These are phyloP conservation scores for Cassiopea andromeda DNA, from an alignment of 30 jellyfish, hydroid and myxozoan species.

Conservation along the genomic window DNA sequence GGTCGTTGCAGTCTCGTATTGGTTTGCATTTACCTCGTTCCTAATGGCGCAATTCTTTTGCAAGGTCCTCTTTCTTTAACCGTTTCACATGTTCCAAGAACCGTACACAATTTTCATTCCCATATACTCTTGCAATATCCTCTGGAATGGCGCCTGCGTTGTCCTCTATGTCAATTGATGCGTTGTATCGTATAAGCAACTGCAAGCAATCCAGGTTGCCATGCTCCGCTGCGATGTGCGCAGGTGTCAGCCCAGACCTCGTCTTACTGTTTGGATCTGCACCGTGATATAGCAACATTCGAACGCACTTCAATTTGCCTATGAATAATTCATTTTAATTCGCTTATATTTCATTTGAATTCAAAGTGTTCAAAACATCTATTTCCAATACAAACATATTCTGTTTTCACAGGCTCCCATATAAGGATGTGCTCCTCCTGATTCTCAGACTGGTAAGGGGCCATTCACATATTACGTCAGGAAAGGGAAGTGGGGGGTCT, in stretches of 20 bases:
- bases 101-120: conserved; percentile 8
- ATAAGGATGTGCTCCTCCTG: too few species aligned
- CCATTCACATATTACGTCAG: too few species aligned
- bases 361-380: neutral
- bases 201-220: conserved; percentile 49
- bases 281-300: conserved; percentile 32
- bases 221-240: conserved; percentile 67
- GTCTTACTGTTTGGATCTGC: conserved; percentile 58
- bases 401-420: too few species aligned
- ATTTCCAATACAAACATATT: neutral
- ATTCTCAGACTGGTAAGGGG: too few species aligned
- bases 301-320: conserved; percentile 51
- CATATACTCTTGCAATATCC: conserved; percentile 47
- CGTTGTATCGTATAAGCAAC: conserved; percentile 48
- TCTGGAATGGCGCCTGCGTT: conserved; percentile 47
- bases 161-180: conserved; percentile 60
- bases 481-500: too few species aligned
- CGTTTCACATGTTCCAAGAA: conserved; percentile 1
- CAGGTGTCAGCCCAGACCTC: conserved; percentile 66
- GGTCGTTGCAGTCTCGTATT: too few species aligned
- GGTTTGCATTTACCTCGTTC: neutral
- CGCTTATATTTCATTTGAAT: neutral
- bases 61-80: neutral
- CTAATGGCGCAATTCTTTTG: neutral
- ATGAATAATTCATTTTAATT: neutral